Conservation (phyloP, 2,888 invertebrate genomes). For the Tenthredo scrophulariae region DNA sequence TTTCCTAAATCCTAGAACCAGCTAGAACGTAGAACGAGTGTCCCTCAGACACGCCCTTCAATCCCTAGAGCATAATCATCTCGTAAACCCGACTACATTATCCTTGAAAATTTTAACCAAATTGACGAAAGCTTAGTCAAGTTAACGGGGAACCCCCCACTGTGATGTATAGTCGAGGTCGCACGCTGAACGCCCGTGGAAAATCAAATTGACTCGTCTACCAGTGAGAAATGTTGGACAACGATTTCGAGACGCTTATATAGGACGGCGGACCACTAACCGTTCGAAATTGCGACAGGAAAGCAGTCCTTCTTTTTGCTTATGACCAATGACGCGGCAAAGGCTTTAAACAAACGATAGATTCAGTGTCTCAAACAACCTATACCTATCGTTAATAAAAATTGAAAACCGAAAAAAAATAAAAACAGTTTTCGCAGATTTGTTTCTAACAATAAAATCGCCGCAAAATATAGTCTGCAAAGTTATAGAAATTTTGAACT, state of each 20-base stretch:
- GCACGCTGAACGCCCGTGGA: conserved; percentile 30
- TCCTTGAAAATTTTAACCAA: conserved; percentile 45
- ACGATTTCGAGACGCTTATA: conserved; percentile 35
- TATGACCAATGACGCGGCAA: conserved; percentile 29
- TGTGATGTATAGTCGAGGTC: conserved; percentile 22
- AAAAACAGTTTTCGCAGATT: neutral
- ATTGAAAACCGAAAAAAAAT: neutral
- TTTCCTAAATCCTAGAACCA: neutral
- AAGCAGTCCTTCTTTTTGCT: conserved; percentile 34
- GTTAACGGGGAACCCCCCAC: conserved; percentile 20
- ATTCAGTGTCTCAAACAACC: neutral
- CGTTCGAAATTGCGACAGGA: conserved; percentile 51
- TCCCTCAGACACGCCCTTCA: conserved; percentile 37
- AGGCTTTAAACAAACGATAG: neutral
- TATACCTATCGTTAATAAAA: neutral
- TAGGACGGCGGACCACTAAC: conserved; percentile 38
- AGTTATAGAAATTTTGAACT: neutral
- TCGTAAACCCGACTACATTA: conserved; percentile 6
- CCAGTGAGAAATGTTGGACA: conserved; percentile 41
- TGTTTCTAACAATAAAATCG: neutral
- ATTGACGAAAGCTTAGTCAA: conserved; percentile 39
- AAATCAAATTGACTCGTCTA: conserved; percentile 48
- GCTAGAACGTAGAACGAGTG: neutral
- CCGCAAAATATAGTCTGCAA: neutral
- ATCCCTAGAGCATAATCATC: neutral